phyloP scores from a whole-genome alignment of 2,888 invertebrate genomes.

The Chaetoderma sp. region DNA sequence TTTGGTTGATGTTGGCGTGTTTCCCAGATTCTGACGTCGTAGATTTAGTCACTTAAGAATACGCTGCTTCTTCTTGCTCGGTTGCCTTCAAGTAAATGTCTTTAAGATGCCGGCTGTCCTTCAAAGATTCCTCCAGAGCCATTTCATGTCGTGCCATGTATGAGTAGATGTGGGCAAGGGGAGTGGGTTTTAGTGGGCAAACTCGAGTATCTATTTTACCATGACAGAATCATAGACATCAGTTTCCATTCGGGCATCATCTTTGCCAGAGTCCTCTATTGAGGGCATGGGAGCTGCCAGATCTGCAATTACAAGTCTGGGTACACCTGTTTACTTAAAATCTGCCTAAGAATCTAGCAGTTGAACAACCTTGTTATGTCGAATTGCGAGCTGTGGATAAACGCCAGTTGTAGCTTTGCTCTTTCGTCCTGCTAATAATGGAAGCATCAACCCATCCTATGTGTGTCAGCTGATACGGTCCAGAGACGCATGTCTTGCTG shows the following conservation, averaged over 20 bases:
- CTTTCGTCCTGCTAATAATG: neutral
- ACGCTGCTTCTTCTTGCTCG: neutral
- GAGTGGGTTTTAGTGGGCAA: slow-evolving; percentile 18
- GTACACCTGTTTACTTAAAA: slow-evolving; percentile 16
- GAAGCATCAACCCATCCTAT: slow-evolving; percentile 23
- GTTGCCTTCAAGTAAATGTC: neutral
- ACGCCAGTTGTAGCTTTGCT: slow-evolving; percentile 18
- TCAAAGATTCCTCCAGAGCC: slow-evolving; percentile 6
- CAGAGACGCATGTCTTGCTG: too few species aligned
- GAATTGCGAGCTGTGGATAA: too few species aligned
- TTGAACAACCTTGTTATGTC: slow-evolving; percentile 28
- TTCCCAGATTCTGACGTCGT: slow-evolving; percentile 16
- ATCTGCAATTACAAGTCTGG: slow-evolving; percentile 20
- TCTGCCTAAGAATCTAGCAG: slow-evolving; percentile 22
- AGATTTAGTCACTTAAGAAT: neutral
- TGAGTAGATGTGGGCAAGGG: slow-evolving; percentile 5
- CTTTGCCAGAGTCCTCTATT: slow-evolving; percentile 16
- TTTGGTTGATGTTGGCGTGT: slow-evolving; percentile 17
- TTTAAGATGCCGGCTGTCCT: neutral
- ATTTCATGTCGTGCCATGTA: slow-evolving; percentile 19
- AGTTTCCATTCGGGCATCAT: slow-evolving; percentile 22
- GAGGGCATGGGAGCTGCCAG: neutral
- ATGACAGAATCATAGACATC: slow-evolving; percentile 12
- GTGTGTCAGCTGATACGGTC: slow-evolving; percentile 24
- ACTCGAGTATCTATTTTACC: slow-evolving; percentile 25